Conservation (phyloP, 2,888 invertebrate genomes). For the Gandaritis pyraliata region DNA sequence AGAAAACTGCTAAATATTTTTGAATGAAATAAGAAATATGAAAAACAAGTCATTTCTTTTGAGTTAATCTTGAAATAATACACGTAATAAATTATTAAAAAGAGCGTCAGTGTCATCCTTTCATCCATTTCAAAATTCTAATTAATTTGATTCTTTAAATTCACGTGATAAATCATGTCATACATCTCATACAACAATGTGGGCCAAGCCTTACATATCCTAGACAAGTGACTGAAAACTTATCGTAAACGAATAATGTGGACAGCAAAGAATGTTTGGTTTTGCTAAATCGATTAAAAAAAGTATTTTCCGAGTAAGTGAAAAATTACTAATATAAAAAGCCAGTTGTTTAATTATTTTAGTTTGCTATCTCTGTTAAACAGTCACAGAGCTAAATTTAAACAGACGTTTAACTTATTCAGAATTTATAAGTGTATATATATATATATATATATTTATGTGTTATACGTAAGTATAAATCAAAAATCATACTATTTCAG, state of each 20-base stretch:
- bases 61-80: slow-evolving; percentile 21
- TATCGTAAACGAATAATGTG: neutral
- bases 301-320: too few species aligned
- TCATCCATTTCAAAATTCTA: slow-evolving; percentile 47
- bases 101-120: slow-evolving; percentile 37
- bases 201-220: slow-evolving; percentile 39
- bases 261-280: neutral
- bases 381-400: too few species aligned
- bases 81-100: slow-evolving; percentile 28
- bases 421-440: too few species aligned
- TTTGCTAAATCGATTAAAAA: too few species aligned
- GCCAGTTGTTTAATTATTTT: too few species aligned
- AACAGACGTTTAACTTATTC: too few species aligned
- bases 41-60: slow-evolving; percentile 11
- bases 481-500: too few species aligned
- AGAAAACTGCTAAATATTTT: neutral
- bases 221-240: slow-evolving; percentile 11
- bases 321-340: too few species aligned
- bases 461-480: too few species aligned
- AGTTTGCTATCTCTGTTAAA: too few species aligned
- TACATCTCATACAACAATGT: slow-evolving; percentile 51
- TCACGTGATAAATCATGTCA: slow-evolving; percentile 53
- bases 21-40: neutral
- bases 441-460: too few species aligned
- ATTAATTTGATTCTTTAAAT: slow-evolving; percentile 57